Base-by-base conservation (phyloP, 1,140 invertebrate genomes). In the Danaus plexippus region DNA sequence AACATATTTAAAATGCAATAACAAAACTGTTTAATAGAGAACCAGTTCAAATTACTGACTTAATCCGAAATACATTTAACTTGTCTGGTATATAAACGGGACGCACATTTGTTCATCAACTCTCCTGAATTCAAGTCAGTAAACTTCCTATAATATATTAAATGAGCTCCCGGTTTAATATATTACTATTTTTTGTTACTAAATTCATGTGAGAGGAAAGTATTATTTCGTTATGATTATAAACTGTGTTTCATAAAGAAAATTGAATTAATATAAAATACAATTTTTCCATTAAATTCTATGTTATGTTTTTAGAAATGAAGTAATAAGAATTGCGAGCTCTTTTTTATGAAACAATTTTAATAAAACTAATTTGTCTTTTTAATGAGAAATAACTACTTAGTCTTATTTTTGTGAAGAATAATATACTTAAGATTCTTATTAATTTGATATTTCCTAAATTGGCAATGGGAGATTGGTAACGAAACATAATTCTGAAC, bases 71-170 rank as follows among this genome's bases (percentile, higher is more conserved):
- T 6, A 32, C 18, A 52, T 58, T 32, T 47, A 54, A 55, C 15
- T 32, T 32, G 22, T 4, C 22, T 32, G 22, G 22, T 32, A 46
- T 55, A 42, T 47, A 57, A 66, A 61, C 59, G 56, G 65, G 58
- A 66, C 66, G 66, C 66, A 66, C 56, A 66, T 64, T 52, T 65
- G 65, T 63, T 75, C 67, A 75, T 73, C 68, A 72, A 66, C 63
- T 62, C 66, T 61, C 60, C 69, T 73, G 64, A 64, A 67, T 64
- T 71, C 69, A 77, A 79, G 77, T 67, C 69, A 68, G 53, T 63
- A 61, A 80, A 80, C 71, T 82, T 80, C 66, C 75, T 53, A 57
- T 54, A 72, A 67, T 64, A 69, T 77, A 64, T 77, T 75, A 74
- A 69, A 61, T 56, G 65, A 61, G 52, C 22, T 32, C 22, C 22